Percentiles rank a stretch among this genome's conserved stretches.
These are phyloP conservation scores for Carlito syrichta DNA, from an alignment of 2,113 vertebrate genomes.

Conservation along the genomic window DNA sequence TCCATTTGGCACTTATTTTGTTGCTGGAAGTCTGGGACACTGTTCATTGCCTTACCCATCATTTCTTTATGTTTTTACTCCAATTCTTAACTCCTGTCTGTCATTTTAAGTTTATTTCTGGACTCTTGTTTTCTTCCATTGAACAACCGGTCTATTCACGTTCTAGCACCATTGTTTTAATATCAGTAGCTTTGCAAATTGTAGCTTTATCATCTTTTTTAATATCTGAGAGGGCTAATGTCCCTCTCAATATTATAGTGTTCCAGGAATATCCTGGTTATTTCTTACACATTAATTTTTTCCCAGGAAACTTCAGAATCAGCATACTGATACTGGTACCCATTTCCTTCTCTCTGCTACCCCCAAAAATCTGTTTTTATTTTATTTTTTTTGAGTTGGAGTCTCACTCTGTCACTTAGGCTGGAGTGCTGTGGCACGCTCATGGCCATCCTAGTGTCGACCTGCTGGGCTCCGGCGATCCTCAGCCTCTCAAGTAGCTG, in stretches of 20 bases:
- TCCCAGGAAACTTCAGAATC: neutral
- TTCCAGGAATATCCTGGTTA: neutral
- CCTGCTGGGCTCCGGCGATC: too few species aligned
- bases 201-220: neutral
- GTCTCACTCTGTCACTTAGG: too few species aligned
- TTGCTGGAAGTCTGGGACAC: neutral
- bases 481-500: too few species aligned
- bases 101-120: neutral
- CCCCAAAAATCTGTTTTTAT: too few species aligned
- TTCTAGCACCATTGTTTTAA: neutral
- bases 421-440: too few species aligned
- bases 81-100: neutral
- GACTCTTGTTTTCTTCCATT: neutral
- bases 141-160: neutral
- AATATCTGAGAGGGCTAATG: neutral
- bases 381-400: too few species aligned
- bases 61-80: neutral
- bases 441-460: too few species aligned
- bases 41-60: neutral
- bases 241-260: neutral
- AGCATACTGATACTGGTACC: neutral
- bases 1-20: neutral
- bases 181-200: neutral
- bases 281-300: neutral
- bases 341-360: too few species aligned